phyloP scores from a whole-genome alignment of 2,113 vertebrate species.

The Mormyrus iriodes region DNA sequence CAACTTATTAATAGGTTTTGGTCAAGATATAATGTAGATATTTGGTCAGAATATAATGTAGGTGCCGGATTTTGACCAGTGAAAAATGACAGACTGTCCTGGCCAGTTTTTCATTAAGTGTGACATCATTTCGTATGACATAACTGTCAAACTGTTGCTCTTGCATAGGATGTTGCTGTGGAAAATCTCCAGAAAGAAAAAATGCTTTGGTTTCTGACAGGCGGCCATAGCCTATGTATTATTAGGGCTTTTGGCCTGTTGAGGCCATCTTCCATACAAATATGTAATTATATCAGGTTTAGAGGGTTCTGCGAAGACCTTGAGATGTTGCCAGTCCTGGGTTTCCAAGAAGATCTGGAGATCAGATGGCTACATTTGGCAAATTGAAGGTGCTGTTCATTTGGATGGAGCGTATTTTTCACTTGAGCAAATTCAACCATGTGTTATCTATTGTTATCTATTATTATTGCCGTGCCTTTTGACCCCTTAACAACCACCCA shows the following conservation, averaged over 20 bases:
- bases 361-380: background rate
- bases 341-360: background rate
- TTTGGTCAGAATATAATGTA: background rate
- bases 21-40: background rate
- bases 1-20: background rate
- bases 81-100: background rate
- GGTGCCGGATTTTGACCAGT: background rate
- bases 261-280: background rate
- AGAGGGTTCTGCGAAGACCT: constrained; percentile 15
- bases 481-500: background rate
- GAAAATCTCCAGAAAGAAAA: background rate
- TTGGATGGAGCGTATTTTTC: background rate
- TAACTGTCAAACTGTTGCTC: background rate
- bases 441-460: background rate
- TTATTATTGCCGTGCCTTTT: background rate
- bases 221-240: background rate
- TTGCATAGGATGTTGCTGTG: background rate
- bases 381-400: background rate
- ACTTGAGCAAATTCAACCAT: background rate
- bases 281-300: constrained; percentile 20
- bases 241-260: background rate
- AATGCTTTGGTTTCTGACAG: background rate
- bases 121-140: background rate
- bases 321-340: constrained; percentile 9
- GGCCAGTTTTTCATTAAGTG: background rate